These are phyloP conservation scores for Trypoxylus dichotomus DNA, from an alignment of 1,140 invertebrate genomes.

Conservation along the genomic window DNA sequence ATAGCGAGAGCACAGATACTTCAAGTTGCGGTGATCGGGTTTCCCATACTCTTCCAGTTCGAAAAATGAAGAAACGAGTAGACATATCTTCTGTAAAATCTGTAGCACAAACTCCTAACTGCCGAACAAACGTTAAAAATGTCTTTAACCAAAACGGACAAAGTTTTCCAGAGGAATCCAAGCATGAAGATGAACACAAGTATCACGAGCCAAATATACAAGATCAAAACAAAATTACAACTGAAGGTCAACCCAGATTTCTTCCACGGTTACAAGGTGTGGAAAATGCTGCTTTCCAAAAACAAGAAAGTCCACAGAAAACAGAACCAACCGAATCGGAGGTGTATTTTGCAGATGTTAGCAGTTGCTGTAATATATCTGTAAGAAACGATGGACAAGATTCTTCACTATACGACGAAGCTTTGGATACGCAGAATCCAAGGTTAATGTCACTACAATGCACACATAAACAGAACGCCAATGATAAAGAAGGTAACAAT, in stretches of 20 bases:
- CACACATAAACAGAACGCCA: constrained; percentile 33
- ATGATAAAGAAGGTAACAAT: constrained; percentile 32
- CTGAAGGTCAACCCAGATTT: constrained; percentile 46
- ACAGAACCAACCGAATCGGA: constrained; percentile 70
- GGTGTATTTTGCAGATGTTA: constrained; percentile 83
- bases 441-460: constrained; percentile 45
- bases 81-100: constrained; percentile 55
- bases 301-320: constrained; percentile 61
- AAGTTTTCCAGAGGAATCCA: constrained; percentile 36
- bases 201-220: constrained; percentile 46
- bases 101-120: constrained; percentile 48
- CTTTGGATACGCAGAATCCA: constrained; percentile 48
- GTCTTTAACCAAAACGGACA: constrained; percentile 49
- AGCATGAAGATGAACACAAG: constrained; percentile 44
- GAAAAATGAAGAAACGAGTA: constrained; percentile 58
- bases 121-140: constrained; percentile 55
- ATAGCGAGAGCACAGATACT: constrained; percentile 52
- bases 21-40: constrained; percentile 54
- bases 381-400: constrained; percentile 62
- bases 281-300: constrained; percentile 68
- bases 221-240: constrained; percentile 35
- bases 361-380: constrained; percentile 79
- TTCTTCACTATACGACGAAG: constrained; percentile 54
- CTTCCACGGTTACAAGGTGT: constrained; percentile 60
- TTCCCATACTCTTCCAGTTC: constrained; percentile 56